Percentiles rank a stretch among this genome's conserved stretches.
These are phyloP conservation scores for Sitobion miscanthi DNA, from an alignment of 1,140 invertebrate genomes.

Conservation along the genomic window DNA sequence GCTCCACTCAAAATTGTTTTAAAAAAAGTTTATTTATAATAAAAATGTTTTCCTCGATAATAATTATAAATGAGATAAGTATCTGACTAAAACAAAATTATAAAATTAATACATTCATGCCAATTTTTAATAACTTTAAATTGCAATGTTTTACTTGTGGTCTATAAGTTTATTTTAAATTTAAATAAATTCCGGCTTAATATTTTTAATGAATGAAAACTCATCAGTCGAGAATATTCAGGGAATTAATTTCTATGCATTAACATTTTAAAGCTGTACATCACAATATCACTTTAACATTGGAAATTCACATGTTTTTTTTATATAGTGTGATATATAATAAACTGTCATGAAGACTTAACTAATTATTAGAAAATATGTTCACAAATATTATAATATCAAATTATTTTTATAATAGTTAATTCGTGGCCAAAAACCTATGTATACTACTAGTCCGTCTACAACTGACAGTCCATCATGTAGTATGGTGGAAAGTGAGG, in stretches of 20 bases:
- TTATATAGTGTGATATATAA: neutral
- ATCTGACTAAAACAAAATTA: neutral
- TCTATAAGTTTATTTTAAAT: neutral
- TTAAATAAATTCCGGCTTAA: neutral
- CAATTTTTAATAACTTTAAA: neutral
- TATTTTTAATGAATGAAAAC: neutral
- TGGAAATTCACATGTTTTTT: neutral
- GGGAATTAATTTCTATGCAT: neutral
- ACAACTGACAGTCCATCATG: constrained; percentile 26
- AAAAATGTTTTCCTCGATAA: neutral
- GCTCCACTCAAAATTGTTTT: neutral
- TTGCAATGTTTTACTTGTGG: neutral
- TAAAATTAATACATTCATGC: neutral
- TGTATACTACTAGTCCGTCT: constrained; percentile 11
- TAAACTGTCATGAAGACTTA: neutral
- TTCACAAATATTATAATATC: neutral
- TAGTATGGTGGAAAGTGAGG: constrained; percentile 7
- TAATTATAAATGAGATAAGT: neutral
- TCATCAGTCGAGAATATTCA: neutral
- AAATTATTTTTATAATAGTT: constrained; percentile 33
- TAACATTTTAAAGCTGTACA: constrained; percentile 49
- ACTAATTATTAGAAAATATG: neutral
- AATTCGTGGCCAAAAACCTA: constrained; percentile 27
- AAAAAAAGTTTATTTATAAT: neutral
- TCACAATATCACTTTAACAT: constrained; percentile 23